These are phyloP conservation scores for Augiades crinisus DNA, from an alignment of 2,888 invertebrate genomes.

Conservation along the genomic window DNA sequence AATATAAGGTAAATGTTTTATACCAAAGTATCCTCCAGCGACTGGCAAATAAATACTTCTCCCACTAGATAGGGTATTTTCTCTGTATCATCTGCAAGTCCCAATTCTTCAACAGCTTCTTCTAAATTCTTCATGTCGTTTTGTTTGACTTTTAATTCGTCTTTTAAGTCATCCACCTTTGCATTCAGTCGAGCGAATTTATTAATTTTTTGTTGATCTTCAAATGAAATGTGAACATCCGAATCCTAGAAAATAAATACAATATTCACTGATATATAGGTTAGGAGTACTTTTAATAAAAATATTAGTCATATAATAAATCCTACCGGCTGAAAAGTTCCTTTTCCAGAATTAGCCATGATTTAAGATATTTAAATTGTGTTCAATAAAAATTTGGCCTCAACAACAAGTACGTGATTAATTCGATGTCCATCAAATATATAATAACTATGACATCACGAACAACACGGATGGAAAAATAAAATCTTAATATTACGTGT, in stretches of 20 bases:
- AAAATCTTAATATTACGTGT: too few relatives aligned
- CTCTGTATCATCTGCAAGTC: constrained; percentile 87
- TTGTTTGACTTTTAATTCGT: constrained; percentile 92
- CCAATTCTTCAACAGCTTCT: constrained; percentile 94
- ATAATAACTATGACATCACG: too few relatives aligned
- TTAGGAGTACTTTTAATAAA: neutral
- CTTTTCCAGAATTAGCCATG: constrained; percentile 80
- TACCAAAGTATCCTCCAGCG: constrained; percentile 89
- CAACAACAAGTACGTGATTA: too few relatives aligned
- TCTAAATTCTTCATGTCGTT: constrained; percentile 95
- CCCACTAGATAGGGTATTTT: constrained; percentile 93
- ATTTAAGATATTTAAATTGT: neutral
- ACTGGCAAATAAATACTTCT: constrained; percentile 93
- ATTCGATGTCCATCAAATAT: too few relatives aligned
- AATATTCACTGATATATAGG: neutral
- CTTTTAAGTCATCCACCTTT: constrained; percentile 93
- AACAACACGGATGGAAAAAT: too few relatives aligned
- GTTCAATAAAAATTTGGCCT: neutral
- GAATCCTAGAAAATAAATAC: constrained; percentile 82
- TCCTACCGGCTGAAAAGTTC: constrained; percentile 87
- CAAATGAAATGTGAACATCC: constrained; percentile 96
- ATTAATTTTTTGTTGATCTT: constrained; percentile 99
- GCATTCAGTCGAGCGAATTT: constrained; percentile 97
- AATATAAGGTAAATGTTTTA: constrained; percentile 32
- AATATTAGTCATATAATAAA: neutral